A percentile compares a stretch with the other conserved stretches of the same genome.
phyloP scores from a whole-genome alignment of 92 coral and sea anemone genomes.

The Nematostella vectensis region DNA sequence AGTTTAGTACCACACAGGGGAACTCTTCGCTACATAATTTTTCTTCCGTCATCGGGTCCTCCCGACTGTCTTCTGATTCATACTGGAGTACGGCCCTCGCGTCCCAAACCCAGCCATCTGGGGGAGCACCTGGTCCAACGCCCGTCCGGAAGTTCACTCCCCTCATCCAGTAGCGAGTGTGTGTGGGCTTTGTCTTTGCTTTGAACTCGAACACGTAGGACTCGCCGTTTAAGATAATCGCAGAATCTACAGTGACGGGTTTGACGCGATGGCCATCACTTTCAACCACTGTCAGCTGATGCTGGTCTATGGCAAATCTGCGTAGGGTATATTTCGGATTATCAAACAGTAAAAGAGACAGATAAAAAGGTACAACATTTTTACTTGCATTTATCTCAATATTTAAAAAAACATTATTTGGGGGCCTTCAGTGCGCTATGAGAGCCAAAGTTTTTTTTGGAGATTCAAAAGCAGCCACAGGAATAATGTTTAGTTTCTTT shows the following conservation, averaged over 20 bases:
- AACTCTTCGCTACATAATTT: slow-evolving; percentile 25
- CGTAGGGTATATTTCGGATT: too few species aligned
- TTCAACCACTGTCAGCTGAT: slow-evolving; percentile 47
- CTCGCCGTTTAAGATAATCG: slow-evolving; percentile 64
- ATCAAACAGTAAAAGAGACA: too few species aligned
- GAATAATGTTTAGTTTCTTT: too few species aligned
- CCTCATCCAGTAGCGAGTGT: slow-evolving; percentile 46
- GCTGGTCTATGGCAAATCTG: slow-evolving; percentile 43
- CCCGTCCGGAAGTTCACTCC: slow-evolving; percentile 48
- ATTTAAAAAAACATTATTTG: too few species aligned
- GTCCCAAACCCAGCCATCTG: slow-evolving; percentile 38
- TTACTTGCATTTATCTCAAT: too few species aligned
- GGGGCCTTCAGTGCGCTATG: too few species aligned
- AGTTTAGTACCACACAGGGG: slow-evolving; percentile 52
- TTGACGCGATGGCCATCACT: slow-evolving; percentile 63
- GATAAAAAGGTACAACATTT: too few species aligned
- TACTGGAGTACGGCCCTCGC: slow-evolving; percentile 54
- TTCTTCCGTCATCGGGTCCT: slow-evolving; percentile 26
- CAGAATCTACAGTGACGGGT: slow-evolving; percentile 53
- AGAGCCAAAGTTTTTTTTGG: too few species aligned
- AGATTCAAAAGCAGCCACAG: too few species aligned
- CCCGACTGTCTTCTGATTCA: slow-evolving; percentile 5
- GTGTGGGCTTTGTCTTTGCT: slow-evolving; percentile 19
- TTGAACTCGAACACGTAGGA: slow-evolving; percentile 60
- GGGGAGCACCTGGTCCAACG: slow-evolving; percentile 18